Evolutionary conservation across 2,113 vertebrate species (phyloP).

Genomic region (Semnornis frantzii): DNA sequence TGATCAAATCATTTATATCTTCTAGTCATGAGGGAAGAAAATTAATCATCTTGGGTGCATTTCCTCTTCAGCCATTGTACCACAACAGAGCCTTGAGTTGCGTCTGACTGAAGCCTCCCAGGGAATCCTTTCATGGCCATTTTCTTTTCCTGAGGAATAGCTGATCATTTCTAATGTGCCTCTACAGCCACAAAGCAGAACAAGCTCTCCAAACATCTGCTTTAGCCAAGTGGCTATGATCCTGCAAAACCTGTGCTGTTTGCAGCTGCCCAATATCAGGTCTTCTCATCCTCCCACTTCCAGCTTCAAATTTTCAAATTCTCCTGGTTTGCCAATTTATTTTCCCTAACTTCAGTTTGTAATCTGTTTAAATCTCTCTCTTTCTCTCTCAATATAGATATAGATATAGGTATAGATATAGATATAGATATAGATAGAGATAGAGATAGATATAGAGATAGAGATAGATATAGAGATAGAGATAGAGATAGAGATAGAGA

Average conservation of each 20-base stretch:
- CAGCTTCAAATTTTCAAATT: neutral
- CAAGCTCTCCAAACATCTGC: neutral
- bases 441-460: no score
- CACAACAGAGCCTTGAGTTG: neutral
- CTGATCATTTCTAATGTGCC: neutral
- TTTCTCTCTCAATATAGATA: no score
- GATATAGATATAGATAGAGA: no score
- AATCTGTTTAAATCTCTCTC: neutral
- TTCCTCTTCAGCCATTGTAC: neutral
- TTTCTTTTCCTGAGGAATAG: neutral
- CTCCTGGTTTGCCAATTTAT: neutral
- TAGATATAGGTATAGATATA: no score
- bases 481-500: no score
- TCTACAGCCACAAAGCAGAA: neutral
- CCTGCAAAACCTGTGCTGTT: neutral
- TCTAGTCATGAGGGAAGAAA: neutral
- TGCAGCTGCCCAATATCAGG: neutral
- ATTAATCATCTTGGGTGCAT: neutral
- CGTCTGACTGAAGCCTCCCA: neutral
- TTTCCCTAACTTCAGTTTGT: neutral
- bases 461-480: no score
- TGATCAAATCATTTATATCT: slow-evolving; percentile 28
- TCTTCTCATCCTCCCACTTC: neutral
- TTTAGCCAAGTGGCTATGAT: neutral
- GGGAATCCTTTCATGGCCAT: neutral